Evolutionary conservation across 2,113 vertebrate species (phyloP).

Genomic region (Menura novaehollandiae): DNA sequence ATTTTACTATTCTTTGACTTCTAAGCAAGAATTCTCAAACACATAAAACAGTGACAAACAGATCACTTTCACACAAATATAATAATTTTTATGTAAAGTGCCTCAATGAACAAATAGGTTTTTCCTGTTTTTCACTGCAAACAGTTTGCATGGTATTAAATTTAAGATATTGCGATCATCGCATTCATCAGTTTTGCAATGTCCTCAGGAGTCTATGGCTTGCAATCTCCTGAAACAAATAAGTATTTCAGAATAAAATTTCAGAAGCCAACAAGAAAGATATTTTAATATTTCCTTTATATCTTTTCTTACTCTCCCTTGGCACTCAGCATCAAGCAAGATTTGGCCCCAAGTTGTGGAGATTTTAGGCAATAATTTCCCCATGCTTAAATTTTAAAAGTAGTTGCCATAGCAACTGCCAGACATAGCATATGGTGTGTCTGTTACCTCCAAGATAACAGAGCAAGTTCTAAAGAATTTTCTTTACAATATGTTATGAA

Average conservation of each 20-base stretch:
- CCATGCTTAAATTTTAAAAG: constrained; percentile 79
- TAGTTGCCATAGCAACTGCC: constrained; percentile 80
- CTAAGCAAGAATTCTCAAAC: not conserved
- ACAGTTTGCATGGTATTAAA: not conserved
- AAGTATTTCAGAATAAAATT: constrained; percentile 25
- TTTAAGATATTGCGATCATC: not conserved
- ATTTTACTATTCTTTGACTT: not conserved
- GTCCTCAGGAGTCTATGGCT: not conserved
- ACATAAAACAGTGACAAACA: not conserved
- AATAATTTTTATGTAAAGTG: not conserved
- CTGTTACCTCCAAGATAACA: constrained; percentile 81
- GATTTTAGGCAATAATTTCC: constrained; percentile 78
- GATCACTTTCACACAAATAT: not conserved
- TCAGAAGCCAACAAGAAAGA: constrained; percentile 30
- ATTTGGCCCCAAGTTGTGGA: constrained; percentile 71
- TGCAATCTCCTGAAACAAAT: not conserved
- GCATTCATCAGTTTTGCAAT: not conserved
- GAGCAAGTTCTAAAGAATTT: constrained; percentile 80
- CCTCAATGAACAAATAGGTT: not conserved
- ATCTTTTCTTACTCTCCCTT: constrained; percentile 32
- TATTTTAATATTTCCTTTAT: constrained; percentile 52
- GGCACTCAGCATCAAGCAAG: constrained; percentile 32
- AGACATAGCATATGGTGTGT: constrained; percentile 84
- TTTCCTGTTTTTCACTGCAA: not conserved
- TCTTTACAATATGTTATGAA: constrained; percentile 80